Evolutionary conservation across 2,888 invertebrate species (phyloP).

Genomic region (Tenthredo livida): DNA sequence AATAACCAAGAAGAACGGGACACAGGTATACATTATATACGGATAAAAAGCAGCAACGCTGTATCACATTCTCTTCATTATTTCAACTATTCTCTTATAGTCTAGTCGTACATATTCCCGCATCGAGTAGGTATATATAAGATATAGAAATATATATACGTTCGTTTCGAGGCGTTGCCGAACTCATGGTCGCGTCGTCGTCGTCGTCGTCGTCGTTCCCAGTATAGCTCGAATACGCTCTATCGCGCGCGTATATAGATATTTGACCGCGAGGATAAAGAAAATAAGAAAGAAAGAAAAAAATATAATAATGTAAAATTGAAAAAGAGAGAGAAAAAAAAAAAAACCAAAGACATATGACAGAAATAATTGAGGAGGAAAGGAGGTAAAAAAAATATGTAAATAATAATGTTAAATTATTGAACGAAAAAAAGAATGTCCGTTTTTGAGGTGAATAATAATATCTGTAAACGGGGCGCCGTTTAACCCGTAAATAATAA

Average conservation of each 20-base stretch:
- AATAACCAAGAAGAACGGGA: background rate
- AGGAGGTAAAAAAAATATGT: too few species aligned
- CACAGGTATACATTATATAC: background rate
- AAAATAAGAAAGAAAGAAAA: background rate
- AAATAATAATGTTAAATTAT: too few species aligned
- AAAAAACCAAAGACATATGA: background rate
- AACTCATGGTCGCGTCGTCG: constrained; percentile 1
- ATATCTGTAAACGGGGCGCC: background rate
- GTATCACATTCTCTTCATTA: background rate
- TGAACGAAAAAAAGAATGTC: background rate
- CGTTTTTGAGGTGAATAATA: background rate
- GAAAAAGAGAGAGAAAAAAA: background rate
- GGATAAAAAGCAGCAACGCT: background rate
- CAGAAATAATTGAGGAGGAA: background rate
- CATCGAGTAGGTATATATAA: background rate
- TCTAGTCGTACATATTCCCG: background rate
- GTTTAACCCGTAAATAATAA: constrained; percentile 60
- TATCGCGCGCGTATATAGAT: background rate
- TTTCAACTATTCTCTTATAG: background rate
- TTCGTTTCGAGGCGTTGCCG: constrained; percentile 10
- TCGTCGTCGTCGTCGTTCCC: background rate
- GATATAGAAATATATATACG: constrained; percentile 2
- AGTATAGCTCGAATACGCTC: constrained; percentile 1
- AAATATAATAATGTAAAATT: background rate
- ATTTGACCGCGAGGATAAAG: background rate